Percentiles rank a stretch among this genome's conserved stretches.
phyloP scores from a whole-genome alignment of 2,797 vertebrate genomes.

The Thamnophis elegans region DNA sequence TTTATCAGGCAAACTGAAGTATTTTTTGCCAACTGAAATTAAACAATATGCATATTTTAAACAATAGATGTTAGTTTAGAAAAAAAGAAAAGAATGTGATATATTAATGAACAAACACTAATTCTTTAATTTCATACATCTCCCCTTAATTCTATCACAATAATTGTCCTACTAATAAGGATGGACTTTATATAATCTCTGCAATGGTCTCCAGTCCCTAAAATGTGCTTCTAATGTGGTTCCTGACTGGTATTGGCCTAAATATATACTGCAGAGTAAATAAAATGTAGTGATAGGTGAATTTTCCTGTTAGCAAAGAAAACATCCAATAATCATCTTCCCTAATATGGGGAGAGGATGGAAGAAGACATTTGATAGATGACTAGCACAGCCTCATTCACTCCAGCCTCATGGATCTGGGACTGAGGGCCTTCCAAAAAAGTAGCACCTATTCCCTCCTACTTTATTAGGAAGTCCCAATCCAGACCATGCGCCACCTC shows the following conservation, averaged over 20 bases:
- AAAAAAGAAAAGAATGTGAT: neutral
- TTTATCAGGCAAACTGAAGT: neutral
- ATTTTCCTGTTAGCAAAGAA: neutral
- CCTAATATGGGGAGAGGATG: neutral
- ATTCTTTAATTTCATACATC: neutral
- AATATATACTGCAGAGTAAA: neutral
- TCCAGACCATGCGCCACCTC: neutral
- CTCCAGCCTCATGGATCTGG: neutral
- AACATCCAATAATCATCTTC: neutral
- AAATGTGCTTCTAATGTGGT: neutral
- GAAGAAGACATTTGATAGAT: neutral
- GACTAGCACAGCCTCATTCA: neutral
- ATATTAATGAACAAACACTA: neutral
- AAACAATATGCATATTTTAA: neutral
- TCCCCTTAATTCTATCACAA: neutral
- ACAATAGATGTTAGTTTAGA: conserved; percentile 12
- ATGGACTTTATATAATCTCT: neutral
- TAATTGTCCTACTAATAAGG: neutral
- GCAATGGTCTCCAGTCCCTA: neutral
- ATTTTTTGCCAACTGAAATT: neutral
- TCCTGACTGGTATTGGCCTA: neutral
- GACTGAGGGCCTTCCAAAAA: neutral
- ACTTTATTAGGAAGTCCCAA: neutral
- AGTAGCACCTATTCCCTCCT: neutral
- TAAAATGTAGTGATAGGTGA: neutral